These are phyloP conservation scores for Nasonia giraulti DNA, from an alignment of 1,140 invertebrate genomes.

Conservation along the genomic window DNA sequence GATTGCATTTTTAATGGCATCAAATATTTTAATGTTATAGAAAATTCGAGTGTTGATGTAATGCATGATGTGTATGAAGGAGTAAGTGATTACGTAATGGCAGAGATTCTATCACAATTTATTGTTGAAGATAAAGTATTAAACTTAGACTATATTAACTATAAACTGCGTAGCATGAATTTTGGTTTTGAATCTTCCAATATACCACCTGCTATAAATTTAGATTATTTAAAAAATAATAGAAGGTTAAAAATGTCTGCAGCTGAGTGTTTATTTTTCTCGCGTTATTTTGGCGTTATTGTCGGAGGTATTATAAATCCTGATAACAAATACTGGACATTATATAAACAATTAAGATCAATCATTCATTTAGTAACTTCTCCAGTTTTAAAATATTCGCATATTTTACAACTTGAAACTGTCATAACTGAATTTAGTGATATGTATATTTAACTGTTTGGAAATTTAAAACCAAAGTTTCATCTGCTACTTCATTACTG, in stretches of 20 bases:
- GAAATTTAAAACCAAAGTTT: too few species aligned
- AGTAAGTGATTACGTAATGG: conserved; percentile 27
- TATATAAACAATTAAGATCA: conserved; percentile 52
- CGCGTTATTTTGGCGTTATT: conserved; percentile 57
- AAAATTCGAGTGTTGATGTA: conserved; percentile 30
- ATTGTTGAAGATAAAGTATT: conserved; percentile 16
- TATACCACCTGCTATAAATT: not conserved
- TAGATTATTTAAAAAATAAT: conserved; percentile 49
- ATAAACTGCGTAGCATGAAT: conserved; percentile 11
- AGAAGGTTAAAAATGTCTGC: conserved; percentile 52
- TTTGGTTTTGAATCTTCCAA: conserved; percentile 25
- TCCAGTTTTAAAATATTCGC: not conserved
- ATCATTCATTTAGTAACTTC: conserved; percentile 47
- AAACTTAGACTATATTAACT: conserved; percentile 32
- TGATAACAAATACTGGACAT: conserved; percentile 52
- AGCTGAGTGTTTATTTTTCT: conserved; percentile 56
- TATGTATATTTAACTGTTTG: not conserved
- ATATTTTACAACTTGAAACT: not conserved
- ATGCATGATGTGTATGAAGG: conserved; percentile 51
- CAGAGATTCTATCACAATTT: not conserved
- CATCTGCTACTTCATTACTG: not conserved
- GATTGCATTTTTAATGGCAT: conserved; percentile 37
- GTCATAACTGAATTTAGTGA: not conserved
- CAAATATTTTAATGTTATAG: conserved; percentile 43
- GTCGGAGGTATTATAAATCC: conserved; percentile 54